A percentile compares a stretch with the other conserved stretches of the same genome.
Evolutionary conservation across 1,140 invertebrate genomes (phyloP).

Genomic region (Drosophila parabipectinata): DNA sequence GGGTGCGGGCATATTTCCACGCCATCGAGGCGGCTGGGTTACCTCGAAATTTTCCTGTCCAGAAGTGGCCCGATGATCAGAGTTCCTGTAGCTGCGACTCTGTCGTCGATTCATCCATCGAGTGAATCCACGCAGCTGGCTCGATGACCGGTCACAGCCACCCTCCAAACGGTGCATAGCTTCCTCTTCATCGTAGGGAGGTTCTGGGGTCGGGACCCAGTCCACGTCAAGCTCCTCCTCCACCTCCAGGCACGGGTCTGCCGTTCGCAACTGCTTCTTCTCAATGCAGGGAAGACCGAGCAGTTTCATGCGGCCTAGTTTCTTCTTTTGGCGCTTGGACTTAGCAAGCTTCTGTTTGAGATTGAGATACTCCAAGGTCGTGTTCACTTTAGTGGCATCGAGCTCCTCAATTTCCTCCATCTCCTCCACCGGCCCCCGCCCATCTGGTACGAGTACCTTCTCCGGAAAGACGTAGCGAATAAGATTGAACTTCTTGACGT

Average conservation of each 20-base stretch:
- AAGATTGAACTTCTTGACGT: conserved; percentile 76
- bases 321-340: conserved; percentile 52
- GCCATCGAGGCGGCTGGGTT: conserved; percentile 16
- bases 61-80: neutral
- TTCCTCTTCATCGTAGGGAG: neutral
- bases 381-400: conserved; percentile 55
- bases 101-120: too few species aligned
- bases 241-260: conserved; percentile 53
- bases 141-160: conserved; percentile 12
- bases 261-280: conserved; percentile 34
- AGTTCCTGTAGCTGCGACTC: neutral
- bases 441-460: conserved; percentile 55
- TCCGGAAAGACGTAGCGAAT: conserved; percentile 73
- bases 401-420: conserved; percentile 48
- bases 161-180: conserved; percentile 15
- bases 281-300: conserved; percentile 66
- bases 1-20: conserved; percentile 79
- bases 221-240: conserved; percentile 55
- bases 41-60: neutral
- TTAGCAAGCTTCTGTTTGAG: conserved; percentile 49
- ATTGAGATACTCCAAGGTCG: conserved; percentile 63
- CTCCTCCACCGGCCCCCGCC: conserved; percentile 31
- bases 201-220: conserved; percentile 66
- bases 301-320: conserved; percentile 60
- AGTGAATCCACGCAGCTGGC: neutral